Base-by-base conservation (phyloP, 2,797 vertebrate genomes). In the Onychomys torridus region DNA sequence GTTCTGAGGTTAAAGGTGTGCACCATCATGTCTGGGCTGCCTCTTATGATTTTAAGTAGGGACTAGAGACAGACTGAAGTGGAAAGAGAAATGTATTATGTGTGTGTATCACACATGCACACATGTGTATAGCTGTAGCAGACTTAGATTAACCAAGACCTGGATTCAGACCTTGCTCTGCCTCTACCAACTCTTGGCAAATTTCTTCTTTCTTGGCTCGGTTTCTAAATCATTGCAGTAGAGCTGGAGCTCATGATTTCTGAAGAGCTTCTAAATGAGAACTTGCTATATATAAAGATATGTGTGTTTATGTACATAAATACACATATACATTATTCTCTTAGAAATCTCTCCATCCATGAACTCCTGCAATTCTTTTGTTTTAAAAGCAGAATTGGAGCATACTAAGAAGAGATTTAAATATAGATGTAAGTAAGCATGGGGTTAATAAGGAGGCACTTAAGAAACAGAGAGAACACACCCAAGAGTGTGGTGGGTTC, bases 271-370 rank as follows among this genome's bases (percentile, higher is more conserved):
- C n/a, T 73, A 37, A 73, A 37, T 40, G 69, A 73, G 69, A 73
- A 73, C 69, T 73, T 73, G n/a, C 9, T 73, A 21, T 2, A 37
- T 73, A 73, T 73, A 73, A 69, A 8, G 69, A 71, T 71, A 73
- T 40, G 37, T 71, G n/a, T 73, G 69, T 23, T 37, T 23, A n/a
- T 73, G 69, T 73, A 6, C 32, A 71, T 21, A 71, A 14, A 69
- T 19, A 69, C 34, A 69, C 69, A 5, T 40, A 71, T 4, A 23
- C 69, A 73, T 4, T 84, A 14, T 87, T 40, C 81, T 65, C 55
- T 93, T 92, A 83, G 87, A 94, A 86, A 96, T 77, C 29, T 90
- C 32, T 79, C 57, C 52, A 46, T 59, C 19, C 71, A 84, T 73
- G 67, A 57, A 83, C 17, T 12, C 7, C 25, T 86, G 34, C 1